phyloP scores from a whole-genome alignment of 2,888 invertebrate species.

The Xanthia icteritia region DNA sequence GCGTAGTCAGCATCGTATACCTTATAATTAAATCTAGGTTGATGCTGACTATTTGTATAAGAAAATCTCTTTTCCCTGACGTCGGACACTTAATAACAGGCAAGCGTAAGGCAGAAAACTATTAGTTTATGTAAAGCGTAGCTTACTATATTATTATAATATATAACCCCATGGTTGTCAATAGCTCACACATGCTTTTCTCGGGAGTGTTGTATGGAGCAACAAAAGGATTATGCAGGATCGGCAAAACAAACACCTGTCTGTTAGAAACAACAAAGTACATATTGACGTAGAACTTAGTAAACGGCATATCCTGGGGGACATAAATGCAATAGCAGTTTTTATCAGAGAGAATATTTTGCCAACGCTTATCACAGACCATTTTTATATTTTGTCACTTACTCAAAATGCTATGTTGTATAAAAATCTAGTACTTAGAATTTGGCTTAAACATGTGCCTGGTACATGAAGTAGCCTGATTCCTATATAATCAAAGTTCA shows the following conservation, averaged over 20 bases:
- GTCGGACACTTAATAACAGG: neutral
- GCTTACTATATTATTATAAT: neutral
- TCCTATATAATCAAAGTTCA: conserved; percentile 15
- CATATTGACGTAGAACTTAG: neutral
- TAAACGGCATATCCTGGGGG: neutral
- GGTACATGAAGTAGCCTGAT: neutral
- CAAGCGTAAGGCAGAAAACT: neutral
- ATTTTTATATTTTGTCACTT: neutral
- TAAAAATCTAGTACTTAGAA: neutral
- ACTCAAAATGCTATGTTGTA: too few species aligned
- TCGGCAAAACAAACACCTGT: conserved; percentile 27
- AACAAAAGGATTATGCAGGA: conserved; percentile 21
- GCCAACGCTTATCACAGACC: neutral
- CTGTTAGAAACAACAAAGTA: neutral
- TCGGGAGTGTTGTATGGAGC: conserved; percentile 33
- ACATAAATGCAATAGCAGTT: neutral
- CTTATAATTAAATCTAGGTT: too few species aligned
- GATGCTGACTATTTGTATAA: neutral
- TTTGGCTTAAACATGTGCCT: neutral
- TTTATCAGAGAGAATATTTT: neutral
- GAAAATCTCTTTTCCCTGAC: neutral
- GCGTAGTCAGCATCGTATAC: too few species aligned
- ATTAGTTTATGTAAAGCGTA: neutral
- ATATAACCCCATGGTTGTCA: conserved; percentile 26
- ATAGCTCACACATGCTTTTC: conserved; percentile 23